These are phyloP conservation scores for Dascyllus trimaculatus DNA, from an alignment of 2,113 vertebrate genomes.

Conservation along the genomic window DNA sequence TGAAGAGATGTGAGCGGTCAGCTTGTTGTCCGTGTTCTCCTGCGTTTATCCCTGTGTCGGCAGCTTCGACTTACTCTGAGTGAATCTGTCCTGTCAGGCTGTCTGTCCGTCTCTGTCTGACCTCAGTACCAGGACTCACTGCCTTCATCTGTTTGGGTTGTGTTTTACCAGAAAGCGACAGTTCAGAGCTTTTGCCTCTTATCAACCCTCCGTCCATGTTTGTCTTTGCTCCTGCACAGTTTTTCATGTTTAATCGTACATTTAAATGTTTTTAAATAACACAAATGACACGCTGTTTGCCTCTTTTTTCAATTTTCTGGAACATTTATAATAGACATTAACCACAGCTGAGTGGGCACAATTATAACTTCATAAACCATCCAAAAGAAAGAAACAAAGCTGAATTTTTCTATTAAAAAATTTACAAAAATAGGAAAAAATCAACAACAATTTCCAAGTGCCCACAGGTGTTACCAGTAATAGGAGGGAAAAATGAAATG, in stretches of 20 bases:
- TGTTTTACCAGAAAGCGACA: background rate
- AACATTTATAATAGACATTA: background rate
- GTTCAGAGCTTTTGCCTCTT: background rate
- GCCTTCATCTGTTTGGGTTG: background rate
- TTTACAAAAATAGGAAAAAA: too few species aligned
- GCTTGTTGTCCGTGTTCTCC: background rate
- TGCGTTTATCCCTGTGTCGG: conserved; percentile 13
- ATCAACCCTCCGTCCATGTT: too few species aligned
- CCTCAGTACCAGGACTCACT: background rate
- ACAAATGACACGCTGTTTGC: background rate
- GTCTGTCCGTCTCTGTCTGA: conserved; percentile 3
- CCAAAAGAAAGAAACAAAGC: too few species aligned
- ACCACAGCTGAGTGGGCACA: background rate
- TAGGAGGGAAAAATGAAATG: too few species aligned
- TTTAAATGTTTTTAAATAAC: background rate
- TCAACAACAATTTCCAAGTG: too few species aligned
- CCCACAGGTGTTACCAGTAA: too few species aligned
- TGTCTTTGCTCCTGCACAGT: background rate
- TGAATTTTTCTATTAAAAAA: too few species aligned
- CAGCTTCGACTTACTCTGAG: conserved; percentile 23
- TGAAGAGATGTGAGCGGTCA: conserved; percentile 9
- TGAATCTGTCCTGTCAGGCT: conserved; percentile 12
- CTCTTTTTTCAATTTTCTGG: conserved; percentile 1
- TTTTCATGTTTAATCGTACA: background rate
- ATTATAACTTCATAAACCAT: too few species aligned